These are phyloP conservation scores for Lithophane semibrunnea DNA, from an alignment of 2,888 invertebrate genomes.

Conservation along the genomic window DNA sequence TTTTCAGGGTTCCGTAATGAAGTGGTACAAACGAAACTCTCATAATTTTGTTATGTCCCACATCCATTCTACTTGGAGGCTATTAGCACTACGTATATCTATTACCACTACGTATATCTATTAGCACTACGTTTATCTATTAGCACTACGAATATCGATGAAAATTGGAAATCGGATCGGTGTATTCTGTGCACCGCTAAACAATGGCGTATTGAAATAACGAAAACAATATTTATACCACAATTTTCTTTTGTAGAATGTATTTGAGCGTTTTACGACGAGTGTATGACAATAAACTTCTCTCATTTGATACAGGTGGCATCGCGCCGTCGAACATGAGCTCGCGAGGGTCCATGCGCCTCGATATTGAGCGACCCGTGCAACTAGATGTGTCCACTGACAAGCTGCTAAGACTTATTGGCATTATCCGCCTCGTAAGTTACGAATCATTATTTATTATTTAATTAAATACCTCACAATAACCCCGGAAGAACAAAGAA, in stretches of 20 bases:
- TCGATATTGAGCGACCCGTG: constrained; percentile 83
- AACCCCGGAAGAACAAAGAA: not conserved
- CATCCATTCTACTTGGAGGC: not conserved
- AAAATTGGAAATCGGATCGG: not conserved
- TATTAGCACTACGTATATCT: too few relatives aligned
- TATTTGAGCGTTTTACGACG: not conserved
- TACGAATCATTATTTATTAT: not conserved
- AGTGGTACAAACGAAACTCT: not conserved
- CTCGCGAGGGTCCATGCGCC: constrained; percentile 69
- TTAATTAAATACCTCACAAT: not conserved
- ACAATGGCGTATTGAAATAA: not conserved
- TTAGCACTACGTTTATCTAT: too few relatives aligned
- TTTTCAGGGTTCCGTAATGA: not conserved
- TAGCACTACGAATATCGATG: too few relatives aligned
- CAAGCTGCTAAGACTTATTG: constrained; percentile 71
- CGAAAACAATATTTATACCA: not conserved
- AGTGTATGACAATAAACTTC: not conserved
- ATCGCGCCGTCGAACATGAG: constrained; percentile 32
- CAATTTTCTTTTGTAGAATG: too few relatives aligned
- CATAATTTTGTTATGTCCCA: not conserved
- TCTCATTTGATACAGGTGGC: constrained; percentile 11
- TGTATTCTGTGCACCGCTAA: not conserved
- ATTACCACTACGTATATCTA: too few relatives aligned
- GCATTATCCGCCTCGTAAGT: constrained; percentile 66
- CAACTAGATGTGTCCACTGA: constrained; percentile 76